Evolutionary conservation across 2,888 invertebrate genomes (phyloP).

Genomic region (Nebria brevicollis): DNA sequence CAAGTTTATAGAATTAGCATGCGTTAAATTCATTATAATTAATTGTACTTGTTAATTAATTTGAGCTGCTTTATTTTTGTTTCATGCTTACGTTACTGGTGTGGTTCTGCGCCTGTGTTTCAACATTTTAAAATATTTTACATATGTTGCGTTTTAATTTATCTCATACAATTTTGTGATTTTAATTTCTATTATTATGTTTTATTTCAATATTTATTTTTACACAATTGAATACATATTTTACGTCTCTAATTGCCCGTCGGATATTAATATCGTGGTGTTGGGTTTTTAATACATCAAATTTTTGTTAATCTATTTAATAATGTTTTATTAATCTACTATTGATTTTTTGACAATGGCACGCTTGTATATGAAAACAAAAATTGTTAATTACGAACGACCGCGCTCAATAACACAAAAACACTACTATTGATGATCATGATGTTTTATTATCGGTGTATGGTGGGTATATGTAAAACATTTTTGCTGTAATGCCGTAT

Average conservation of each 20-base stretch:
- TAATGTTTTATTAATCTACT: slow-evolving; percentile 45
- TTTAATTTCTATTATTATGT: not conserved
- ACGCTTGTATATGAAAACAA: slow-evolving; percentile 23
- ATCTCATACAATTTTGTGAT: not conserved
- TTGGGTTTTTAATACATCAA: slow-evolving; percentile 6
- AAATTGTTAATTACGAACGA: not conserved
- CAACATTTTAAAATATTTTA: slow-evolving; percentile 3
- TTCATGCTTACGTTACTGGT: slow-evolving; percentile 62
- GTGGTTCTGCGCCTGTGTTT: slow-evolving; percentile 46
- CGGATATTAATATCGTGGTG: not conserved
- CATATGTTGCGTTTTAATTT: slow-evolving; percentile 5
- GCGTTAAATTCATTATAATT: slow-evolving; percentile 39
- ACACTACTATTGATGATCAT: slow-evolving; percentile 23
- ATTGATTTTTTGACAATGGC: slow-evolving; percentile 51
- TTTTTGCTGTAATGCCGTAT: slow-evolving; percentile 25
- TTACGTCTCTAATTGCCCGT: not conserved
- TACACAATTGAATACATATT: not conserved
- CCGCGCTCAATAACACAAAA: slow-evolving; percentile 6
- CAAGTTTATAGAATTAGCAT: slow-evolving; percentile 37
- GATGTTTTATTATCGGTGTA: slow-evolving; percentile 24
- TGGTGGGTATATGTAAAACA: slow-evolving; percentile 28
- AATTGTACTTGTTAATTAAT: slow-evolving; percentile 51
- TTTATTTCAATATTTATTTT: slow-evolving; percentile 7
- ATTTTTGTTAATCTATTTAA: slow-evolving; percentile 57
- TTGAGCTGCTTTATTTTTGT: slow-evolving; percentile 60